Percentiles rank a stretch among this genome's conserved stretches.
phyloP scores from a whole-genome alignment of 2,113 vertebrate genomes.

The Ancistrus triradiatus region DNA sequence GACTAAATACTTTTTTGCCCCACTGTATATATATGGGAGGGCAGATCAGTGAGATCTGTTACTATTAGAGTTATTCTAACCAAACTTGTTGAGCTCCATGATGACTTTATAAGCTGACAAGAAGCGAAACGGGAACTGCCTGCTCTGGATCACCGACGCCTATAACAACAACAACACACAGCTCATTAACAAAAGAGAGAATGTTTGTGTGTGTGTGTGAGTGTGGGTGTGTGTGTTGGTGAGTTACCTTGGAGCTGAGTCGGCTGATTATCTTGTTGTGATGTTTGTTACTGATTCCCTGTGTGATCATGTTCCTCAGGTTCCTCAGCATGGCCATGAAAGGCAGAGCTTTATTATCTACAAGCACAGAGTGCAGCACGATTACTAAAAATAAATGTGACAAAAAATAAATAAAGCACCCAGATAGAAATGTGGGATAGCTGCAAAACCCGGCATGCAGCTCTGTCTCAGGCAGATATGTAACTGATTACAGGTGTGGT shows the following conservation, averaged over 20 bases:
- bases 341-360: constrained; percentile 77
- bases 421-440: too few species aligned
- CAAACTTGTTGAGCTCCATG: constrained; percentile 52
- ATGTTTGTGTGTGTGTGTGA: neutral
- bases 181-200: neutral
- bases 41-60: neutral
- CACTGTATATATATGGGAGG: neutral
- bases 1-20: too few species aligned
- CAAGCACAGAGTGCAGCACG: neutral
- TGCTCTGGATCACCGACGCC: constrained; percentile 76
- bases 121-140: constrained; percentile 83
- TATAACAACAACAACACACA: constrained; percentile 46
- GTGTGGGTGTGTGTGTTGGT: neutral
- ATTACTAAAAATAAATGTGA: neutral
- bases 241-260: constrained; percentile 70
- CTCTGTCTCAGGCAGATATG: too few species aligned
- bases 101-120: constrained; percentile 82
- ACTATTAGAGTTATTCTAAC: constrained; percentile 55
- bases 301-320: constrained; percentile 75
- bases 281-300: constrained; percentile 75
- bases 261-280: constrained; percentile 69
- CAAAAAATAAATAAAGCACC: too few species aligned
- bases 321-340: constrained; percentile 93
- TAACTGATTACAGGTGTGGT: too few species aligned
- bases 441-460: too few species aligned